Evolutionary conservation across 2,113 vertebrate species (phyloP).

Genomic region (Vidua chalybeata): DNA sequence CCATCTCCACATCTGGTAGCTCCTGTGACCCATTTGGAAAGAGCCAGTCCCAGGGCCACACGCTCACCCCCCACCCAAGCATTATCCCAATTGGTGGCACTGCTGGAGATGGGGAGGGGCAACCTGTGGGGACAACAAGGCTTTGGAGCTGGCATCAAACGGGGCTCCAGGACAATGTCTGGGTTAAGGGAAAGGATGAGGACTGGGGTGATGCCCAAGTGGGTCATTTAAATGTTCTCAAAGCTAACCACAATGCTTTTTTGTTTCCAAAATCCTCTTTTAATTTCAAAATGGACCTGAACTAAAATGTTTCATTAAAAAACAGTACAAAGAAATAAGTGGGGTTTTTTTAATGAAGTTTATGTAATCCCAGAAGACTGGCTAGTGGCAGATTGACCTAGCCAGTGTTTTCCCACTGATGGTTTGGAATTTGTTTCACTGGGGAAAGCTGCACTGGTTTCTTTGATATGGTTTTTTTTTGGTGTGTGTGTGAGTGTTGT

Average conservation of each 20-base stretch:
- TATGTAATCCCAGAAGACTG: background rate
- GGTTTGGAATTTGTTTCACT: background rate
- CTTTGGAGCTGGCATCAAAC: background rate
- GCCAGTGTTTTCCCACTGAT: constrained; percentile 7
- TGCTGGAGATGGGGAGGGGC: accelerated
- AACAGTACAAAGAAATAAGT: background rate
- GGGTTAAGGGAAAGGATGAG: background rate
- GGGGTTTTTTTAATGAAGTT: background rate
- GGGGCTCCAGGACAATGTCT: accelerated
- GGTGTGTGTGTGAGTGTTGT: background rate
- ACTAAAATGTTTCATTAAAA: background rate
- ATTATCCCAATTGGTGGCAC: background rate
- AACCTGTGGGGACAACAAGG: background rate
- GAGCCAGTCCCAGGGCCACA: background rate
- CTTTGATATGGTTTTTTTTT: background rate
- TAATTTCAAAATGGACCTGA: background rate
- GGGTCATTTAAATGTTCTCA: background rate
- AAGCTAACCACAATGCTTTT: background rate
- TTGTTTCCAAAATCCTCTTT: background rate
- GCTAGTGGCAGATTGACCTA: constrained; percentile 42
- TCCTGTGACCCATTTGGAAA: background rate
- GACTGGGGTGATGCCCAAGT: background rate
- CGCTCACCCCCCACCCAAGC: accelerated
- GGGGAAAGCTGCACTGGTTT: background rate
- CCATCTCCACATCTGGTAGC: accelerated